phyloP scores from a whole-genome alignment of 2,797 vertebrate genomes.

The Syncerus caffer region DNA sequence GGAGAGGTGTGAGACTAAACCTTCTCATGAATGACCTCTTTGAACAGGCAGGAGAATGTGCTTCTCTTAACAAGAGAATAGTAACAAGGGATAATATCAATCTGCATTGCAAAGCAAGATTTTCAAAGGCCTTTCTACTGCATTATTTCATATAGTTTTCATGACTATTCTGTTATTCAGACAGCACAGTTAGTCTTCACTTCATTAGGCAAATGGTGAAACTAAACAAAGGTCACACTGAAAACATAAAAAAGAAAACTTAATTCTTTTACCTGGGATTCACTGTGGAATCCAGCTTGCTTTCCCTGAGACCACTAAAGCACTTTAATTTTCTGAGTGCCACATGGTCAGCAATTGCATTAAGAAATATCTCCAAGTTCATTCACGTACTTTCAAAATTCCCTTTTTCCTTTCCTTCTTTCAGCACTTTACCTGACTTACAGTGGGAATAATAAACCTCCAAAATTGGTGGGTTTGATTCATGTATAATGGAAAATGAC shows the following conservation, averaged over 20 bases:
- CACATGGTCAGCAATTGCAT: not conserved
- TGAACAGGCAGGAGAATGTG: not conserved
- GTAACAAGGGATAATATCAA: not conserved
- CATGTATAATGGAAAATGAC: not conserved
- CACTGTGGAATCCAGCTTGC: not conserved
- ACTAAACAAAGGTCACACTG: not conserved
- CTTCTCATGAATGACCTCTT: not conserved
- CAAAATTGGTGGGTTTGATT: not conserved
- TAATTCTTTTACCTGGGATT: not conserved
- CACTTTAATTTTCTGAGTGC: not conserved
- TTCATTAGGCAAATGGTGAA: not conserved
- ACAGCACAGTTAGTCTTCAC: not conserved
- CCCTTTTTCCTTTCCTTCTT: not conserved
- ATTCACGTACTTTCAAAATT: not conserved
- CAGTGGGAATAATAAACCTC: not conserved
- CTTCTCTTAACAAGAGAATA: not conserved
- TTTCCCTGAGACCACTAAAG: not conserved
- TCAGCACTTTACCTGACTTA: not conserved
- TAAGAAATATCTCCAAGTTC: not conserved
- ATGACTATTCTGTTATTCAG: not conserved
- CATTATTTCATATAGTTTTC: not conserved
- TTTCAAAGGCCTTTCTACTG: not conserved
- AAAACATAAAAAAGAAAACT: not conserved
- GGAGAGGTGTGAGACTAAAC: not conserved
- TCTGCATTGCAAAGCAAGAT: not conserved